Evolutionary conservation across 1,140 invertebrate species (phyloP).

Genomic region (Papilio xuthus): DNA sequence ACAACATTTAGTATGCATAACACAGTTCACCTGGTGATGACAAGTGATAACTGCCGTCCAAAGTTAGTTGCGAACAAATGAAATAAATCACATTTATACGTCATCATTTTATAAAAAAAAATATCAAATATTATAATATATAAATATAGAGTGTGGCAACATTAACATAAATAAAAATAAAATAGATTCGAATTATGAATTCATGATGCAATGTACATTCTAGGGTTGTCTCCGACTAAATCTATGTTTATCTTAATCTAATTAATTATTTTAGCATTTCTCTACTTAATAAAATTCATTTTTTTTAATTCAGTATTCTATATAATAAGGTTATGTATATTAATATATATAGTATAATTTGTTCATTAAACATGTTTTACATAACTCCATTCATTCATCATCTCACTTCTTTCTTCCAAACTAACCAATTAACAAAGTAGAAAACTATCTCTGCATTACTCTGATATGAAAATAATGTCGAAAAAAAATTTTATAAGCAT

Average conservation of each 20-base stretch:
- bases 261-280: neutral
- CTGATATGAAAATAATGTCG: neutral
- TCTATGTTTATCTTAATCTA: neutral
- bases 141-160: neutral
- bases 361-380: neutral
- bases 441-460: neutral
- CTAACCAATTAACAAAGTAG: neutral
- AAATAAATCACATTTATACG: constrained; percentile 1
- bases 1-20: constrained; percentile 12
- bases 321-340: neutral
- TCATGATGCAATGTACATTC: neutral
- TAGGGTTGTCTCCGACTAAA: neutral
- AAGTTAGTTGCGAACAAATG: constrained; percentile 15
- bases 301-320: neutral
- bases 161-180: neutral
- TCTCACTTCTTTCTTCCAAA: neutral
- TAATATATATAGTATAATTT: neutral
- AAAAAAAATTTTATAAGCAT: neutral
- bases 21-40: constrained; percentile 18
- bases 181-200: neutral
- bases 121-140: neutral
- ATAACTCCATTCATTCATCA: neutral
- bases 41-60: constrained; percentile 19
- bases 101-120: constrained; percentile 23
- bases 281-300: neutral